Base-by-base conservation (phyloP, 2,113 vertebrate genomes). In the Dipodomys ordii region DNA sequence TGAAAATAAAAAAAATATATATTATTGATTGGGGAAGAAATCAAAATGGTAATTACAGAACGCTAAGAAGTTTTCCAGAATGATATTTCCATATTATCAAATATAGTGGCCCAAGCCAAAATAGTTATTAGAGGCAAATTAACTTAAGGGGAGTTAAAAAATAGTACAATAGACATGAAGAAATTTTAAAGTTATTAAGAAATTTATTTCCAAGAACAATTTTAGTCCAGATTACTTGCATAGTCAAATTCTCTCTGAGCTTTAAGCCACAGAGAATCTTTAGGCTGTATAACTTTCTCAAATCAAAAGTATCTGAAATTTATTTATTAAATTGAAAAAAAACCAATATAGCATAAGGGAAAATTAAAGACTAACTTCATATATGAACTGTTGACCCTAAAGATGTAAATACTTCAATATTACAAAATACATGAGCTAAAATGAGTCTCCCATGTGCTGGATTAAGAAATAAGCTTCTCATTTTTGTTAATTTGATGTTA, bases 241-340 rank as follows among this genome's bases (percentile, higher is more conserved):
- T 27, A 92, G 49, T 81, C 78, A 92, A 82, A n/a, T 85, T 85
- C 16, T 92, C 35, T 32, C 46, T 88, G 53, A 81, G n/a, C 19
- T 82, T 90, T 20, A 91, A 89, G 16, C 23, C 71, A 82, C 35
- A 82, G 49, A 71, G 23, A 94, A 84, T 81, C 83, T 25, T 68
- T 23, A 49, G 16, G 57, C 83, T 64, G 60, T 69, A 60, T 60
- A 68, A 84, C 90, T 46, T 72, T 23, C 83, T 80, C 77, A 92
- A 28, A 49, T 73, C 83, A 78, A 64, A 83, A 93, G 46, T 71
- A 30, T 68, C 35, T 88, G 60, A 83, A 68, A 73, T 12, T 32
- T 64, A 85, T 22, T 67, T 78, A 72, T 85, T 62, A 87, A 65
- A 67, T 39, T 46, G 44, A 39, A 30, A 68, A 30, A 57, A 72